Percentiles rank a stretch among this genome's conserved stretches.
Conservation (phyloP, 2,797 vertebrate species). For the Paguma larvata region DNA sequence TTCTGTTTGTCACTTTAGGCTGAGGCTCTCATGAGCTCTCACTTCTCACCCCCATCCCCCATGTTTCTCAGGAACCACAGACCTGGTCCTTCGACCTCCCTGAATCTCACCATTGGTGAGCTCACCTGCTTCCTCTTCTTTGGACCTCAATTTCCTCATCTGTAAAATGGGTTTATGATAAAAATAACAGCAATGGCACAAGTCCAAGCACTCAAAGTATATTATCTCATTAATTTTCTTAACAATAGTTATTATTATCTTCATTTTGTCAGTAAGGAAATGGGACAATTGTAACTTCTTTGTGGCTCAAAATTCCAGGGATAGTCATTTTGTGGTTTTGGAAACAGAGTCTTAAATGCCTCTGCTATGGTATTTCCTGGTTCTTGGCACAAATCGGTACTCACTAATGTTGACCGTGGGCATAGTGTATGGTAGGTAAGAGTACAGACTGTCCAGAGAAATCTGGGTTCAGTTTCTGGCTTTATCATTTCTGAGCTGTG, state of each 20-base stretch:
- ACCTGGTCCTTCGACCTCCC: not conserved
- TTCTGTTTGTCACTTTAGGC: not conserved
- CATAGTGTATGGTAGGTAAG: not conserved
- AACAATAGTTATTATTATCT: too few species aligned
- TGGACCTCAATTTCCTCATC: not conserved
- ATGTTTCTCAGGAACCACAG: not conserved
- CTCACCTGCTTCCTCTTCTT: not conserved
- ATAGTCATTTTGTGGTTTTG: not conserved
- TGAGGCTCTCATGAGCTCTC: not conserved
- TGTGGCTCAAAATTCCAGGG: not conserved
- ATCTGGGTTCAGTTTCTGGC: too few species aligned
- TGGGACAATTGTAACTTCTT: not conserved
- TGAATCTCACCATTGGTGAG: not conserved
- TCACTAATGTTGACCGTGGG: not conserved
- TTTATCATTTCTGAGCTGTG: not conserved
- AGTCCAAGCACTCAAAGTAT: not conserved
- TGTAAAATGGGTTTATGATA: not conserved
- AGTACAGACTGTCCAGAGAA: not conserved
- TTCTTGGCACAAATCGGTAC: not conserved
- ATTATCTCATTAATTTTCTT: not conserved
- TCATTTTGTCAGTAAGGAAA: not conserved
- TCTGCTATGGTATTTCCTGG: not conserved
- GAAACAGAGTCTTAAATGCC: not conserved
- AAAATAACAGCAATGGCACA: not conserved
- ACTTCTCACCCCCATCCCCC: not conserved